Evolutionary conservation across 2,113 vertebrate species (phyloP).

Genomic region (Perca flavescens): DNA sequence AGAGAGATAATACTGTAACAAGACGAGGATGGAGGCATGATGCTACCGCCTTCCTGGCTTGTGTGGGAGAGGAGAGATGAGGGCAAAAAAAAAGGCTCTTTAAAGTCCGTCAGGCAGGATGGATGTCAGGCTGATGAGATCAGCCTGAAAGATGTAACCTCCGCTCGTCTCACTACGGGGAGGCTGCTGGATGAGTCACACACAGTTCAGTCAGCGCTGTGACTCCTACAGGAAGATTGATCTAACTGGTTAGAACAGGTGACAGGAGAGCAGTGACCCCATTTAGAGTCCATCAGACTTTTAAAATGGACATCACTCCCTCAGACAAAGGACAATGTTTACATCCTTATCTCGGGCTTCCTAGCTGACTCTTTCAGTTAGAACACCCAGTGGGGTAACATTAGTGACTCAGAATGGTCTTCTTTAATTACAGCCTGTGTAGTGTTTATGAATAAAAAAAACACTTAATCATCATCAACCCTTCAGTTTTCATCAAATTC

Average conservation of each 20-base stretch:
- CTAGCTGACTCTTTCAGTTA: neutral
- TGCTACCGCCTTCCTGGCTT: neutral
- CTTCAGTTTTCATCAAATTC: neutral
- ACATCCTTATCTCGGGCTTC: neutral
- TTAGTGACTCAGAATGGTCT: neutral
- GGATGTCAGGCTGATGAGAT: conserved; percentile 46
- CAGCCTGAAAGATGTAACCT: conserved; percentile 19
- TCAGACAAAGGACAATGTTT: neutral
- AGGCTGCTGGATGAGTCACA: conserved; percentile 31
- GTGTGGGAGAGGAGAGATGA: conserved; percentile 15
- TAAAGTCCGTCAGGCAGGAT: conserved; percentile 32
- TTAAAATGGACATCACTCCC: neutral
- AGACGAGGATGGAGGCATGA: conserved; percentile 10
- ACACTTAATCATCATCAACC: neutral
- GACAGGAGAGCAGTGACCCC: conserved; percentile 29
- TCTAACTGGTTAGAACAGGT: conserved; percentile 23
- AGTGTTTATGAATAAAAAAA: neutral
- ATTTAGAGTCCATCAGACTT: neutral
- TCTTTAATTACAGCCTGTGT: neutral
- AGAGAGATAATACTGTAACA: conserved; percentile 14
- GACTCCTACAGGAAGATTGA: neutral
- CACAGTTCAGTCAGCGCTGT: neutral
- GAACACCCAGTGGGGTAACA: neutral
- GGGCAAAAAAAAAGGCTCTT: conserved; percentile 23
- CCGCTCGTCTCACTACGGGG: neutral